These are phyloP conservation scores for Argyra leucocephala DNA, from an alignment of 2,888 invertebrate species.

Conservation along the genomic window DNA sequence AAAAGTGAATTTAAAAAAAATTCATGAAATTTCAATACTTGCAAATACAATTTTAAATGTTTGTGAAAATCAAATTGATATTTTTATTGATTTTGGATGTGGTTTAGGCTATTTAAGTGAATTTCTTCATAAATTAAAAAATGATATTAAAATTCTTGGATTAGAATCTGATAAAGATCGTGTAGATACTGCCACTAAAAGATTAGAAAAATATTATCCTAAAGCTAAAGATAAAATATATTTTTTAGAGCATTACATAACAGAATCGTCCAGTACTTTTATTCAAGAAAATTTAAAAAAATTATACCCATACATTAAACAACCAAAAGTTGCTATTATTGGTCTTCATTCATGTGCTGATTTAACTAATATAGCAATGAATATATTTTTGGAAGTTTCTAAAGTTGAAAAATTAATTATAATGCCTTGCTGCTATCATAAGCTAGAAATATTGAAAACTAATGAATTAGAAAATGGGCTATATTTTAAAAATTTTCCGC, in stretches of 20 bases:
- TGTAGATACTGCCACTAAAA: conserved; percentile 49
- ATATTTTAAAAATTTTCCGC: conserved; percentile 53
- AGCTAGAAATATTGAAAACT: conserved; percentile 44
- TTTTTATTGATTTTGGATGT: conserved; percentile 63
- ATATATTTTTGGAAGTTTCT: conserved; percentile 53
- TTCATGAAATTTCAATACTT: conserved; percentile 58
- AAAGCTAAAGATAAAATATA: conserved; percentile 48
- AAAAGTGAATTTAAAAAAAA: conserved; percentile 54
- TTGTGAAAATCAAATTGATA: conserved; percentile 41
- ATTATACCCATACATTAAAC: conserved; percentile 25
- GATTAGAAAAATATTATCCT: conserved; percentile 50
- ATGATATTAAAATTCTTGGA: conserved; percentile 52
- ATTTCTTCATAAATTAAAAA: conserved; percentile 50
- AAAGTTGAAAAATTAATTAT: conserved; percentile 51
- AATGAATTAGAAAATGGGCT: conserved; percentile 13
- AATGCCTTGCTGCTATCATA: conserved; percentile 75
- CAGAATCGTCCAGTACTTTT: conserved; percentile 43
- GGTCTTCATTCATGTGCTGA: conserved; percentile 74
- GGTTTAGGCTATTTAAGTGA: conserved; percentile 69
- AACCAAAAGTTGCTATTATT: conserved; percentile 38
- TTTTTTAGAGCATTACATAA: conserved; percentile 51
- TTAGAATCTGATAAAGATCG: conserved; percentile 54
- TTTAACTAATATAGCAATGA: conserved; percentile 57
- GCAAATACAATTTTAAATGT: conserved; percentile 43
- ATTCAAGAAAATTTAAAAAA: conserved; percentile 44